Evolutionary conservation across 2,797 vertebrate species (phyloP).

Genomic region (Natrix natrix): DNA sequence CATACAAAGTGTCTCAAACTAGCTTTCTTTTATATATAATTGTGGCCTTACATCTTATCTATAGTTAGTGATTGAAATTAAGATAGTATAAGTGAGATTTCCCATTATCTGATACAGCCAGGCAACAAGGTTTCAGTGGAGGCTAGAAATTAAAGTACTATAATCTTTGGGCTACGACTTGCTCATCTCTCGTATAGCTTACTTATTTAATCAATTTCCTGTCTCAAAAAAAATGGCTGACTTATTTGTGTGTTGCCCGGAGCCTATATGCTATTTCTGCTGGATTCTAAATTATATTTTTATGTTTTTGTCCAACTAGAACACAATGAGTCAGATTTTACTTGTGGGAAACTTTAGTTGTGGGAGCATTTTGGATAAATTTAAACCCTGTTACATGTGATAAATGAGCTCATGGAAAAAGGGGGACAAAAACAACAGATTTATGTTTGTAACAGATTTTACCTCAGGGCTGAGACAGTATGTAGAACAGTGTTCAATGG

Average conservation of each 20-base stretch:
- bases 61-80: background rate
- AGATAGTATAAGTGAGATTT: background rate
- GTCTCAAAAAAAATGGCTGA: background rate
- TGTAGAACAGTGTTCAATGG: background rate
- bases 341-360: background rate
- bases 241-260: rapidly evolving
- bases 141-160: background rate
- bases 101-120: background rate
- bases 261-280: rapidly evolving
- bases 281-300: background rate
- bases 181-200: background rate
- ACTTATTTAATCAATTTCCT: background rate
- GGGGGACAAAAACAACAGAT: conserved; percentile 1
- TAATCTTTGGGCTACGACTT: background rate
- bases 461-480: conserved; percentile 8
- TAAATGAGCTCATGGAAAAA: conserved; percentile 31
- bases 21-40: background rate
- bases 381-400: conserved; percentile 28
- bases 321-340: background rate
- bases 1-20: background rate
- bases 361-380: conserved; percentile 36
- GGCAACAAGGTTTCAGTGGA: background rate
- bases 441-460: conserved; percentile 37
- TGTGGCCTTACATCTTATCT: background rate
- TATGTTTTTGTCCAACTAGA: background rate